phyloP scores from a whole-genome alignment of 2,113 vertebrate genomes.

The Macquaria ambigua region DNA sequence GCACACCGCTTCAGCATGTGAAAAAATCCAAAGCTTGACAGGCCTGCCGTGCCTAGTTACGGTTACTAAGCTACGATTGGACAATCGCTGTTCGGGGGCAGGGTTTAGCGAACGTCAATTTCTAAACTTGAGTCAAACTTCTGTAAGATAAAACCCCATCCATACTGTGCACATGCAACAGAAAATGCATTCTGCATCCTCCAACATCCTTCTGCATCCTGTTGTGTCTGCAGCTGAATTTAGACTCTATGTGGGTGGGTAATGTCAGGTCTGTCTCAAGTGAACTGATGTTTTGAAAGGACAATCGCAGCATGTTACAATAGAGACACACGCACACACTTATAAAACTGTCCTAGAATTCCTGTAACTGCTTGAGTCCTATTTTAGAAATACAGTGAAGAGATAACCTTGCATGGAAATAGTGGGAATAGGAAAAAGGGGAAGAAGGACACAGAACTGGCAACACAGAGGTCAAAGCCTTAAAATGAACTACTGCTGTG shows the following conservation, averaged over 20 bases:
- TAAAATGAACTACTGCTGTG: neutral
- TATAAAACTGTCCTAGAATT: conserved; percentile 1
- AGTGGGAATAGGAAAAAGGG: conserved; percentile 25
- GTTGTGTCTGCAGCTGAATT: conserved; percentile 24
- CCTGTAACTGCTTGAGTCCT: conserved; percentile 26
- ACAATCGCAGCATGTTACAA: conserved; percentile 39
- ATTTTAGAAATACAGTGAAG: conserved; percentile 49
- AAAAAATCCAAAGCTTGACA: neutral
- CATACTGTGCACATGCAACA: neutral
- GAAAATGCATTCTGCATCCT: neutral
- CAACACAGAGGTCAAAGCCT: conserved; percentile 15
- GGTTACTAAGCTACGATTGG: neutral
- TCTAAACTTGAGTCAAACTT: neutral
- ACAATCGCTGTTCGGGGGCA: neutral
- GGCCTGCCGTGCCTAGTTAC: neutral
- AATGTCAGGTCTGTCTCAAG: conserved; percentile 36
- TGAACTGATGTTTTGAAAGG: conserved; percentile 39
- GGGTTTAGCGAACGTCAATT: neutral
- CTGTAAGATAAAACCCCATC: neutral
- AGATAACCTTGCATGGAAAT: conserved; percentile 51
- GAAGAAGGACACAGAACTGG: conserved; percentile 27
- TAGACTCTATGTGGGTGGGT: conserved; percentile 36
- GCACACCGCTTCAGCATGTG: neutral
- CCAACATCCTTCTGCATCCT: neutral
- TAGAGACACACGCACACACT: neutral